Evolutionary conservation across 1,140 invertebrate species (phyloP).

Genomic region (Chymomyza costata): DNA sequence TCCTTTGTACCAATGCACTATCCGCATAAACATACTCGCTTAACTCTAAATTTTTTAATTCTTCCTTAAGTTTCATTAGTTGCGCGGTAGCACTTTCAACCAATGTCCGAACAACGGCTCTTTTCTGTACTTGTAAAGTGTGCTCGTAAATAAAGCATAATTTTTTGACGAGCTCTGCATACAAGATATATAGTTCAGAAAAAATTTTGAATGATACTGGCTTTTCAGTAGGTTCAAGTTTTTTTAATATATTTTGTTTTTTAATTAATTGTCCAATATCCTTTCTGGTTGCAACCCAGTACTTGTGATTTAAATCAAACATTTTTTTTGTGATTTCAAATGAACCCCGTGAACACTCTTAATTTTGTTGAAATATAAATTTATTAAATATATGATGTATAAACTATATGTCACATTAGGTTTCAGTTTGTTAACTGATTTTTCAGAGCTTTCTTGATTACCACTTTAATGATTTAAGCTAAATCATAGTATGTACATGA

Average conservation of each 20-base stretch:
- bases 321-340: slow-evolving; percentile 23
- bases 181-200: slow-evolving; percentile 59
- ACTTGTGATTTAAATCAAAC: slow-evolving; percentile 63
- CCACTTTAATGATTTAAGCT: slow-evolving; percentile 22
- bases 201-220: slow-evolving; percentile 59
- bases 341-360: not conserved
- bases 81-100: slow-evolving; percentile 75
- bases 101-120: slow-evolving; percentile 76
- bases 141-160: slow-evolving; percentile 78
- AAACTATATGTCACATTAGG: too few species aligned
- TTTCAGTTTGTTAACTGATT: slow-evolving; percentile 22
- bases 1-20: slow-evolving; percentile 78
- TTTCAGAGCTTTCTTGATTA: slow-evolving; percentile 38
- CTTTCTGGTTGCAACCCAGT: slow-evolving; percentile 45
- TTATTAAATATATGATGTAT: slow-evolving; percentile 27
- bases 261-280: slow-evolving; percentile 53
- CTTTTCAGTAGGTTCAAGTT: slow-evolving; percentile 33
- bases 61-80: slow-evolving; percentile 72
- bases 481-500: not conserved
- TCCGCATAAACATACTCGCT: slow-evolving; percentile 79
- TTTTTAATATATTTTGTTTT: slow-evolving; percentile 50
- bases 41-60: slow-evolving; percentile 75
- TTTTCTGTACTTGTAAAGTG: slow-evolving; percentile 81
- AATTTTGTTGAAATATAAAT: slow-evolving; percentile 12
- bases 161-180: slow-evolving; percentile 60